Conservation (phyloP, 2,797 vertebrate genomes). For the Gambusia yucatana region DNA sequence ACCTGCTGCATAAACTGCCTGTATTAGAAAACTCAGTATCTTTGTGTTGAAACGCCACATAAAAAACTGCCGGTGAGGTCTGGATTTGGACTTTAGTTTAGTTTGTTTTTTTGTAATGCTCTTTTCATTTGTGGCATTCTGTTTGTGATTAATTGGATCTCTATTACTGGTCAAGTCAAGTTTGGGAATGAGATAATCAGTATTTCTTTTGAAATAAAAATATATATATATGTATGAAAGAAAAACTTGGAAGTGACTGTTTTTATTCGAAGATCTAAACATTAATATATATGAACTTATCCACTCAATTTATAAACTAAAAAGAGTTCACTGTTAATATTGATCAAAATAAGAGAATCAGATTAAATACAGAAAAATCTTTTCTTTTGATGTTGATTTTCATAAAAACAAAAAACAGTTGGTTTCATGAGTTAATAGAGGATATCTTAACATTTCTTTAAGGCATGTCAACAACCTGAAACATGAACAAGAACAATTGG, state of each 20-base stretch:
- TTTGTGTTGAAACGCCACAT: slow-evolving; percentile 6
- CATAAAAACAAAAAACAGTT: neutral
- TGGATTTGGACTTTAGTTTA: neutral
- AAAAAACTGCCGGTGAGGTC: neutral
- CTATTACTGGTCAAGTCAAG: slow-evolving; percentile 29
- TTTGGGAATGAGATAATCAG: slow-evolving; percentile 37
- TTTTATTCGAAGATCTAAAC: neutral
- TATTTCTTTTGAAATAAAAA: slow-evolving; percentile 56
- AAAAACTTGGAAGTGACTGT: neutral
- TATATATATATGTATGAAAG: slow-evolving; percentile 34
- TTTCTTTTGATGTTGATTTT: neutral
- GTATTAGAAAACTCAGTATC: slow-evolving; percentile 35
- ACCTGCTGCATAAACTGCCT: slow-evolving; percentile 50
- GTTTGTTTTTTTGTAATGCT: slow-evolving; percentile 14
- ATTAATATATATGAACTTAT: neutral
- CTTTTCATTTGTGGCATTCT: slow-evolving; percentile 31
- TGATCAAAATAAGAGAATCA: neutral
- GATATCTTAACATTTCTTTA: neutral
- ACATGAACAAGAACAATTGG: neutral
- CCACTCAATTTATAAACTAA: neutral
- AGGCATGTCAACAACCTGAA: neutral
- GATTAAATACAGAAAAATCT: neutral
- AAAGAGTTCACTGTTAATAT: neutral
- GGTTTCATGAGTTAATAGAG: neutral
- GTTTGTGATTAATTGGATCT: slow-evolving; percentile 29